Base-by-base conservation (phyloP, 2,888 invertebrate genomes). In the Eristalis tenax region DNA sequence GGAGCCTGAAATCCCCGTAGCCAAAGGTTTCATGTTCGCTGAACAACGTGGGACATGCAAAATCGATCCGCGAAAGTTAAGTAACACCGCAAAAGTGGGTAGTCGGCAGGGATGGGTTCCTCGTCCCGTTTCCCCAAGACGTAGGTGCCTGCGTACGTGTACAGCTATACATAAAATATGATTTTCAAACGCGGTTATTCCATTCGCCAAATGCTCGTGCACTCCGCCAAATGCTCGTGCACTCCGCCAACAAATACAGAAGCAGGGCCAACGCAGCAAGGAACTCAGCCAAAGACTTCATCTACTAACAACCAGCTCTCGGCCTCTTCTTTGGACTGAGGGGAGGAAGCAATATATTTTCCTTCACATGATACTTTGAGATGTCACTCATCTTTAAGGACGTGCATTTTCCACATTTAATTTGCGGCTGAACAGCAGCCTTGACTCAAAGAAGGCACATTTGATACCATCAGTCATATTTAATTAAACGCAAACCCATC, bases 401-500 rank as follows among this genome's bases (percentile, higher is more conserved):
- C 82, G 26, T 64, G 61, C 83, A 70, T 74, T 78, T 69, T 78
- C 50, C 66, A 77, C 65, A 78, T 32, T 66, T 32, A 74, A 70
- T 79, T 75, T 83, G 66, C 66, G 73, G 61, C 28, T 35, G 50
- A 18, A 50, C 2, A 18, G 8, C 70, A n/a, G 32, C 15, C 38
- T 10, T 68, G 56, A 11, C 22, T 56, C 56, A 35, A 15, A 22
- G n/a, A 26, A 56, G n/a, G 4, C 69, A 63, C 28, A 63, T 79
- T 38, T 57, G 68, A 56, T 83, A 38, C 59, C 75, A 79, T 87
- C 78, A 79, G 70, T 83, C 86, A 87, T 68, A 83, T 75, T 87
- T 79, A 83, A 79, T 83, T 79, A 83, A 78, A 86, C 56, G 38
- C 28, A 73, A 85, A 75, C 69, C 74, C n/a, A 75, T 75, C 40